Evolutionary conservation across 2,113 vertebrate species (phyloP), one percentile per base, ranked within the genome.

Genomic region (Varanus komodoensis): DNA sequence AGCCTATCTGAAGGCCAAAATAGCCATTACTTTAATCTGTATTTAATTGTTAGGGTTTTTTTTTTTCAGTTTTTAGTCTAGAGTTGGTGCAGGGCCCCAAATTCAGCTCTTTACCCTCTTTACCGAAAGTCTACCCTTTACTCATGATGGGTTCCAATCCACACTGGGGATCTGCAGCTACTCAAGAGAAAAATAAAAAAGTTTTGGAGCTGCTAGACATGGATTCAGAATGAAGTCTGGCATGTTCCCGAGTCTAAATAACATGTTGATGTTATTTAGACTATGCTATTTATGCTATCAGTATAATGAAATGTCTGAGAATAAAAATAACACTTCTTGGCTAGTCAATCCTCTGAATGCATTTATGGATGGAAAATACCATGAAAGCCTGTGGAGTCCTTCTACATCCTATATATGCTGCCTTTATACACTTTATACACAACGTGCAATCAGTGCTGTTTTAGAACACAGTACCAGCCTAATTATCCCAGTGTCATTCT

Each of bases 321-420:
- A 15, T 81, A 8, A 80, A 0, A 82, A 82, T 93, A 77, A 86
- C 74, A 21, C 29, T 82, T 90, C 29, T 67, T 57, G 71, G 44
- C 69, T 85, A 87, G 82, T 94, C 87, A 74, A 67, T 50, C 84
- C 23, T 86, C 15, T 48, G 82, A 89, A 85, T 1, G 32, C 86
- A 19, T 90, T 90, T 94, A 44, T 90, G 82, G 38, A 50, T 81
- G 73, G 88, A 84, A 68, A 32, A 82, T 82, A 77, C 75, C 50
- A 27, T 89, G 73, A 88, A 84, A 71, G 25, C 8, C 2, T 25
- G 34, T 83, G 44, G 34, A 85, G 27, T 32, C 34, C 19, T 81
- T 81, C 29, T 29, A 4, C 79, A 81, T n/a, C 50, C 11, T 57
- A 54, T n/a, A 81, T 81, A 79, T 25, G 23, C 27, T 79, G 3